Conservation (phyloP, 2,113 vertebrate genomes). For the Rafetus swinhoei region DNA sequence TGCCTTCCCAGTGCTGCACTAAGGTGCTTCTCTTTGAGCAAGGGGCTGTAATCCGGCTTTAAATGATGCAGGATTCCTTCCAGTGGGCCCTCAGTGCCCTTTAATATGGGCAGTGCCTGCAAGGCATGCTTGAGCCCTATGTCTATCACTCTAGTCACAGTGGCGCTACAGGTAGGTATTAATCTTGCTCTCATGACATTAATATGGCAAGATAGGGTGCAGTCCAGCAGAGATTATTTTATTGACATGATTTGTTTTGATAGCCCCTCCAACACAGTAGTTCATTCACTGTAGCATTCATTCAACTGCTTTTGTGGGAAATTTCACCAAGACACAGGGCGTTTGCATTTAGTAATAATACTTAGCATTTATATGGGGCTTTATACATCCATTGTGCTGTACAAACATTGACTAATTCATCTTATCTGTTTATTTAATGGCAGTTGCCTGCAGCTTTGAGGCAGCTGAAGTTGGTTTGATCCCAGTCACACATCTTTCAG, state of each 20-base stretch:
- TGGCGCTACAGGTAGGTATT: slow-evolving; percentile 31
- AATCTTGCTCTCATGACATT: slow-evolving; percentile 41
- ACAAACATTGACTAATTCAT: slow-evolving; percentile 54
- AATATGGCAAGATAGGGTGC: background rate
- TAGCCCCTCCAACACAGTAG: background rate
- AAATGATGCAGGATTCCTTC: background rate
- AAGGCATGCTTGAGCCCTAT: slow-evolving; percentile 1
- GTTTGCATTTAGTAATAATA: slow-evolving; percentile 3
- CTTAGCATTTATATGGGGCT: slow-evolving; percentile 18
- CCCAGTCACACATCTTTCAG: slow-evolving; percentile 61
- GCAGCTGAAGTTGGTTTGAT: slow-evolving; percentile 47
- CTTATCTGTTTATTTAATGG: slow-evolving; percentile 67
- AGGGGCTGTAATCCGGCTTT: background rate
- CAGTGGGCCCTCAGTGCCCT: background rate
- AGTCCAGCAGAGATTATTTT: slow-evolving; percentile 7
- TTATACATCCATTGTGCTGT: slow-evolving; percentile 47
- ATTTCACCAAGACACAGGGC: background rate
- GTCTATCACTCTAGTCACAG: slow-evolving; percentile 18
- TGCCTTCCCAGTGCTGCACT: background rate
- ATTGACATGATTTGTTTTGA: background rate
- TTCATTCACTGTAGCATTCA: background rate
- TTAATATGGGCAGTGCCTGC: rapidly evolving
- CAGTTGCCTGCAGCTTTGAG: slow-evolving; percentile 61
- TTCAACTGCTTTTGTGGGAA: slow-evolving; percentile 43
- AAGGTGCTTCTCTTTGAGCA: background rate